Conservation (phyloP, 2,113 vertebrate species). For the Malurus cyaneus region DNA sequence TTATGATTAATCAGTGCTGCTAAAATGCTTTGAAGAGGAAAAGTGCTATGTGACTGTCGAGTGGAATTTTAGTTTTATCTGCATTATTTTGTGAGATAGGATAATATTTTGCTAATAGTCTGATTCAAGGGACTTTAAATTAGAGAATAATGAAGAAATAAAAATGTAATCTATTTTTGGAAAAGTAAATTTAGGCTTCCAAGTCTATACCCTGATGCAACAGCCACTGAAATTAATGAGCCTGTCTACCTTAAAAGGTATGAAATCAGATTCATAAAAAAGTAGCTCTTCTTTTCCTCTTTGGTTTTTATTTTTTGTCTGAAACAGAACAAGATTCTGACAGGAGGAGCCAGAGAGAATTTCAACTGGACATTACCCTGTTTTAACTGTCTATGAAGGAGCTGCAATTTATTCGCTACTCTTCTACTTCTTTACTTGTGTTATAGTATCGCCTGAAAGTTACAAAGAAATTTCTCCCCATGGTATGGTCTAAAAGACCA, state of each 20-base stretch:
- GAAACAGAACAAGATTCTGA: not conserved
- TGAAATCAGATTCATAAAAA: not conserved
- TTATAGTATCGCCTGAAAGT: not conserved
- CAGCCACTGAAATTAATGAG: not conserved
- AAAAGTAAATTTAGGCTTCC: conserved; percentile 19
- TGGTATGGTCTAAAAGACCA: not conserved
- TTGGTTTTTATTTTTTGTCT: not conserved
- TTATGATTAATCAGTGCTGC: conserved; percentile 52
- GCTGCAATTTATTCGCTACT: not conserved
- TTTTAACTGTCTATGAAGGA: not conserved
- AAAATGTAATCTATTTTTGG: conserved; percentile 25
- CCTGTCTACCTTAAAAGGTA: conserved; percentile 5
- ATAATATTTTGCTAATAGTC: conserved; percentile 37
- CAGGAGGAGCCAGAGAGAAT: not conserved
- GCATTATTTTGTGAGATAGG: conserved; percentile 38
- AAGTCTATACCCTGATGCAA: conserved; percentile 3
- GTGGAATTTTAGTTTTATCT: conserved; percentile 41
- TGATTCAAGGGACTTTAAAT: conserved; percentile 36
- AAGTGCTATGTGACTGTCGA: conserved; percentile 7
- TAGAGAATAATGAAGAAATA: conserved; percentile 38
- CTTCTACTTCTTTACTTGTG: not conserved
- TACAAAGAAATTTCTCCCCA: not conserved
- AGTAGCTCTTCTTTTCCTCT: not conserved
- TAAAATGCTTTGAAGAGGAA: conserved; percentile 51
- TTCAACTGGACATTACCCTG: not conserved